A percentile compares a stretch with the other conserved stretches of the same genome.
Evolutionary conservation across 2,113 vertebrate species (phyloP).

Genomic region (Sprattus sprattus): DNA sequence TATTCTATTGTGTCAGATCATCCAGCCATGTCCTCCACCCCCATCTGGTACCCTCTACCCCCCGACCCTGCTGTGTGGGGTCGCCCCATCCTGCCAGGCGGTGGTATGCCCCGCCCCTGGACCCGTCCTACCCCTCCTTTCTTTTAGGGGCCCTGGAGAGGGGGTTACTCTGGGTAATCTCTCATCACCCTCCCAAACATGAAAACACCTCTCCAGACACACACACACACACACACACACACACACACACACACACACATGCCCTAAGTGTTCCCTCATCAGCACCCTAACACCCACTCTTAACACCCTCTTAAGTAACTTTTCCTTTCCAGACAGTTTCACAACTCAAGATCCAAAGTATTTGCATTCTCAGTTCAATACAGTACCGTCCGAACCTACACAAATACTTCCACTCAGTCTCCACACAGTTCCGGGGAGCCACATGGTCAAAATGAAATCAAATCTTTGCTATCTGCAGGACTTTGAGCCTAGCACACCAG

Average conservation of each 20-base stretch:
- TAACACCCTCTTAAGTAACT: too few species aligned
- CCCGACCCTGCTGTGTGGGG: conserved; percentile 77
- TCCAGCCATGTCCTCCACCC: conserved; percentile 68
- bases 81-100: conserved; percentile 73
- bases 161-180: conserved; percentile 71
- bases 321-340: too few species aligned
- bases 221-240: not conserved
- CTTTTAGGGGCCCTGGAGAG: conserved; percentile 81
- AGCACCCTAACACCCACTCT: too few species aligned
- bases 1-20: conserved; percentile 63
- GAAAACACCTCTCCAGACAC: not conserved
- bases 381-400: too few species aligned
- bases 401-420: too few species aligned
- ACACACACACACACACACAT: not conserved
- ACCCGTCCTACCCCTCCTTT: conserved; percentile 71
- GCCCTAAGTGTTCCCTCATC: too few species aligned
- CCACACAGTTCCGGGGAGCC: too few species aligned
- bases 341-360: too few species aligned
- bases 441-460: too few species aligned
- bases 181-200: not conserved
- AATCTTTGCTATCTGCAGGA: not conserved
- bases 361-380: too few species aligned
- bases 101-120: conserved; percentile 67
- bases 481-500: too few species aligned
- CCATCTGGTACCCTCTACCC: conserved; percentile 69